A percentile compares a stretch with the other conserved stretches of the same genome.
Evolutionary conservation across 2,113 vertebrate genomes (phyloP).

Genomic region (Monopterus albus): DNA sequence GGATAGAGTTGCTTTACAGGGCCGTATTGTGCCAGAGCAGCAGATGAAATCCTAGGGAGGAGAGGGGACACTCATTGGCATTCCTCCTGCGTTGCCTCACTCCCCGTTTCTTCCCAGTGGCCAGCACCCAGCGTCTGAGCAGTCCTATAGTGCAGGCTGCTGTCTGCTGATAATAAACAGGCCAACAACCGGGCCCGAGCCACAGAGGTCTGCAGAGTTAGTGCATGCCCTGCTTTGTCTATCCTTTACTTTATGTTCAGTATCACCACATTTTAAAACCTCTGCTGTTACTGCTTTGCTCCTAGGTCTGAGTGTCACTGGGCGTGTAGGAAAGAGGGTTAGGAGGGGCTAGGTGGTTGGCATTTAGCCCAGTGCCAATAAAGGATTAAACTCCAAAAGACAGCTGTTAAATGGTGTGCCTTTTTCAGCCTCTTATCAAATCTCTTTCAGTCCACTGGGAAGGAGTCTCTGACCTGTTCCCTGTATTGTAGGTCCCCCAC

Average conservation of each 20-base stretch:
- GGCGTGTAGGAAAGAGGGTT: not conserved
- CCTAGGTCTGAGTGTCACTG: slow-evolving; percentile 50
- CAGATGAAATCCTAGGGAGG: slow-evolving; percentile 63
- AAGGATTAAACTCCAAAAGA: slow-evolving; percentile 61
- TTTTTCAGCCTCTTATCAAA: slow-evolving; percentile 60
- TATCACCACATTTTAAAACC: slow-evolving; percentile 47
- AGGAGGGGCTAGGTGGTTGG: slow-evolving; percentile 36
- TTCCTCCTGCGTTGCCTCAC: slow-evolving; percentile 63
- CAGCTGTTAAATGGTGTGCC: slow-evolving; percentile 64
- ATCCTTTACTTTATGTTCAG: slow-evolving; percentile 52
- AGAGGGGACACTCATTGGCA: slow-evolving; percentile 76
- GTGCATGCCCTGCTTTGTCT: slow-evolving; percentile 23
- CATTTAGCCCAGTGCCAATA: slow-evolving; percentile 50
- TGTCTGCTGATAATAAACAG: slow-evolving; percentile 78
- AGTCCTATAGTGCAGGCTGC: slow-evolving; percentile 66
- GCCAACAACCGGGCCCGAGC: slow-evolving; percentile 37
- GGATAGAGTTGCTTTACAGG: slow-evolving; percentile 43
- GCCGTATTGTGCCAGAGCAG: slow-evolving; percentile 30
- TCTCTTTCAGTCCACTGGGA: slow-evolving; percentile 41
- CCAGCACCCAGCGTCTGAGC: slow-evolving; percentile 61
- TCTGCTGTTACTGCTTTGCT: slow-evolving; percentile 44
- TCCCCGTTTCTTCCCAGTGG: slow-evolving; percentile 63
- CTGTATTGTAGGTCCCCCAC: slow-evolving; percentile 62
- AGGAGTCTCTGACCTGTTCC: slow-evolving; percentile 62
- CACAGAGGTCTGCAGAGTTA: slow-evolving; percentile 55